These are phyloP conservation scores for Lasaia peninsularis DNA, from an alignment of 1,140 invertebrate species.

Conservation along the genomic window DNA sequence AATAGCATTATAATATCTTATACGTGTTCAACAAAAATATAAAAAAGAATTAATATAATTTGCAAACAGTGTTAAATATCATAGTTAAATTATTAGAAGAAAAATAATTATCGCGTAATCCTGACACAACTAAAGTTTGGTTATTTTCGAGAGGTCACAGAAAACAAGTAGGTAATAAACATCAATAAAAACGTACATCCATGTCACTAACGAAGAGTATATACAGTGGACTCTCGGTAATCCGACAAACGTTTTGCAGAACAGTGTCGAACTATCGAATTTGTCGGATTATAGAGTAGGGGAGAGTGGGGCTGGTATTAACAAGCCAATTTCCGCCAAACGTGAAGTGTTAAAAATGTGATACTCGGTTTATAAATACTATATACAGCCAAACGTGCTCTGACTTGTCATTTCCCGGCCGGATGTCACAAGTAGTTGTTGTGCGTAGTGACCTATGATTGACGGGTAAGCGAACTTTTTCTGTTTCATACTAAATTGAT, in stretches of 20 bases:
- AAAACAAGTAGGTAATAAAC: not conserved
- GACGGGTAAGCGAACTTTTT: slow-evolving; percentile 18
- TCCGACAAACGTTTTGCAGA: no score
- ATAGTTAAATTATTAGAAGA: slow-evolving; percentile 15
- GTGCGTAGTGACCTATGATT: slow-evolving; percentile 15
- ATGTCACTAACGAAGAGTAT: slow-evolving; percentile 4
- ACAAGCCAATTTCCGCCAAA: slow-evolving; percentile 8
- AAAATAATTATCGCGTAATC: slow-evolving; percentile 22
- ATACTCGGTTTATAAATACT: no score
- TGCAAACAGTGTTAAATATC: slow-evolving; percentile 22
- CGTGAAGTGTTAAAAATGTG: no score
- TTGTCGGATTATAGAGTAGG: no score
- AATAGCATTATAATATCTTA: no score
- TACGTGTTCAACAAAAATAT: slow-evolving; percentile 17
- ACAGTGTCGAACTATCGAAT: no score
- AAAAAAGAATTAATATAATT: slow-evolving; percentile 3
- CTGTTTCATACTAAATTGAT: slow-evolving; percentile 17
- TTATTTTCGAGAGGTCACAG: slow-evolving; percentile 27
- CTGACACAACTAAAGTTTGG: slow-evolving; percentile 25
- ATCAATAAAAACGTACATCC: slow-evolving; percentile 1
- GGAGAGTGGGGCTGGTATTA: slow-evolving; percentile 4
- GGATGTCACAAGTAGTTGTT: no score
- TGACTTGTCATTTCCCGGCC: no score
- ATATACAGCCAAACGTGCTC: no score
- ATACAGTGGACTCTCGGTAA: no score